Percentiles rank a stretch among this genome's conserved stretches.
These are phyloP conservation scores for Catagonus wagneri DNA, from an alignment of 2,113 vertebrate species.

Conservation along the genomic window DNA sequence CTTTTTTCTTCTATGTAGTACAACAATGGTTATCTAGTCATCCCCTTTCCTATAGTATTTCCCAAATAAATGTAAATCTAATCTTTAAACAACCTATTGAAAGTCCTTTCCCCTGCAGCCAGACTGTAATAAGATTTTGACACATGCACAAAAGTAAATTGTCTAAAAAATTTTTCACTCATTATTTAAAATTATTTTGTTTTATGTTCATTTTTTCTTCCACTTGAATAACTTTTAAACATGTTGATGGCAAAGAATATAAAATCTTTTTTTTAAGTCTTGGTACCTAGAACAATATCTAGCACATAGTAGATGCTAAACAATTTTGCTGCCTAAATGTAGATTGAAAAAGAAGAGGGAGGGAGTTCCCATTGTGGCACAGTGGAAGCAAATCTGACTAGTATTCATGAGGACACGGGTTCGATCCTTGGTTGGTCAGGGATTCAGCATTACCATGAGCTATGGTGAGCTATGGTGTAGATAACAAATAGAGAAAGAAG, in stretches of 20 bases:
- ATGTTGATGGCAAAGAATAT: neutral
- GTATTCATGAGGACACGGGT: too few species aligned
- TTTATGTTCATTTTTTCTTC: neutral
- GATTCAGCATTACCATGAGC: too few species aligned
- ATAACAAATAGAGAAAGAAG: too few species aligned
- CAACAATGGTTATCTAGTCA: neutral
- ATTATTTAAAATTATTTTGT: neutral
- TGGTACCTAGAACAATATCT: neutral
- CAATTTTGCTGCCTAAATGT: neutral
- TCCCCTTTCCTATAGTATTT: neutral
- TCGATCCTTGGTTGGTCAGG: too few species aligned
- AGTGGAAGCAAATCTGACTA: too few species aligned
- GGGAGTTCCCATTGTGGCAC: too few species aligned
- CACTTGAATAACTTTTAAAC: neutral
- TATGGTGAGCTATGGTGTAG: too few species aligned
- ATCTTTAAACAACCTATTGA: neutral
- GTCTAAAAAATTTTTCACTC: neutral
- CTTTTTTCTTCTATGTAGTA: neutral
- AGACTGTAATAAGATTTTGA: conserved; percentile 37
- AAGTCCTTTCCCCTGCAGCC: neutral
- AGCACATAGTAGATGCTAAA: neutral
- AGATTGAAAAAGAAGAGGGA: neutral
- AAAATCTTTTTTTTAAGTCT: neutral
- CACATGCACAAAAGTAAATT: neutral
- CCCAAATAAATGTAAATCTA: neutral